A percentile compares a stretch with the other conserved stretches of the same genome.
Evolutionary conservation across 2,888 invertebrate species (phyloP).

Genomic region (Anthophora plumipes): DNA sequence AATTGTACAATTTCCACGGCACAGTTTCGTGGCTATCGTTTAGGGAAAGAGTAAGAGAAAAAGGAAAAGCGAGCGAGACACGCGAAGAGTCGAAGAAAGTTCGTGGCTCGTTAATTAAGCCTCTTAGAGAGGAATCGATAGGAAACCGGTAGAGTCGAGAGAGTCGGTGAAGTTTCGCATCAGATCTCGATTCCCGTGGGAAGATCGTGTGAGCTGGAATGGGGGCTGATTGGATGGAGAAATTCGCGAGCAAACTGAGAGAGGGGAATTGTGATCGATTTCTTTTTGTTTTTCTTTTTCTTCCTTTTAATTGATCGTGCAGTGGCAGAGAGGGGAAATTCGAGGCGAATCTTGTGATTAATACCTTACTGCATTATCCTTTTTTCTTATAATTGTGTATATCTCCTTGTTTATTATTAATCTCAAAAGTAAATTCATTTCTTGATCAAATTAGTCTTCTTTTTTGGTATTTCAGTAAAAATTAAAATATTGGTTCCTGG

Average conservation of each 20-base stretch:
- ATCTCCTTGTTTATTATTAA: too few relatives aligned
- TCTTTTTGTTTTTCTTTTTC: not conserved
- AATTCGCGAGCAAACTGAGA: not conserved
- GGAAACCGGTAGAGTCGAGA: slow-evolving; percentile 9
- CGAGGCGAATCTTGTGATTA: too few relatives aligned
- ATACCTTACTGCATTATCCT: not conserved
- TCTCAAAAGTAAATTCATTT: too few relatives aligned
- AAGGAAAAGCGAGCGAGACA: not conserved
- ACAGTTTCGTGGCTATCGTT: slow-evolving; percentile 7
- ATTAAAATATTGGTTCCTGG: too few relatives aligned
- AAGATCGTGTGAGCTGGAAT: not conserved
- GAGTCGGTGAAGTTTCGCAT: not conserved
- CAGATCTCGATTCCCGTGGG: not conserved
- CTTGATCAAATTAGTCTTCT: too few relatives aligned
- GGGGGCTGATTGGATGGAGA: not conserved
- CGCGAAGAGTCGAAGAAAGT: slow-evolving; percentile 12
- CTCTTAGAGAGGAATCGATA: slow-evolving; percentile 8
- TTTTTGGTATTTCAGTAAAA: too few relatives aligned
- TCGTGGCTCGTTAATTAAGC: slow-evolving; percentile 36
- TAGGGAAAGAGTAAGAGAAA: not conserved
- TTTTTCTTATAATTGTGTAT: too few relatives aligned
- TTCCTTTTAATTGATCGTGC: not conserved
- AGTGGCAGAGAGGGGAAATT: not conserved
- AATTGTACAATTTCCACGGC: slow-evolving; percentile 5
- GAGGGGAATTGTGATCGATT: not conserved